Evolutionary conservation across 2,113 vertebrate species (phyloP).

Genomic region (Zosterops pallidus): DNA sequence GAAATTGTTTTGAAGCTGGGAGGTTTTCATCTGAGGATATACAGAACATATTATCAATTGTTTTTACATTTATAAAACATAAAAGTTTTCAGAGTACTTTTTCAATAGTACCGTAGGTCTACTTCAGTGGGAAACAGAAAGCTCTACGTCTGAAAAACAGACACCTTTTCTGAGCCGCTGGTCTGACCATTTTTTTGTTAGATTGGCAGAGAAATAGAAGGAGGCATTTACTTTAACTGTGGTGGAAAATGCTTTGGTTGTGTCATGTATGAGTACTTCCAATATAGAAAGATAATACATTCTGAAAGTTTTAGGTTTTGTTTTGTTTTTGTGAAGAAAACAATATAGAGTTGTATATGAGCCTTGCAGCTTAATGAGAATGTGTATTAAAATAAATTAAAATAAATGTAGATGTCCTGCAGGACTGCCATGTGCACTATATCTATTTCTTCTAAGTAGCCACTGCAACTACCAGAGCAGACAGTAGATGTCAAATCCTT

Average conservation of each 20-base stretch:
- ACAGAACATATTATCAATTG: background rate
- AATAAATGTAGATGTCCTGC: background rate
- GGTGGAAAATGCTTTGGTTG: background rate
- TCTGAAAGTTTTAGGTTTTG: background rate
- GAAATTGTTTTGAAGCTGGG: background rate
- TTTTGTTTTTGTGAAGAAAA: background rate
- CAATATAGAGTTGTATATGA: background rate
- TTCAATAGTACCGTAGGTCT: background rate
- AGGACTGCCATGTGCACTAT: background rate
- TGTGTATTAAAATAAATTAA: background rate
- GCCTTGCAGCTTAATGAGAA: background rate
- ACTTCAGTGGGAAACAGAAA: background rate
- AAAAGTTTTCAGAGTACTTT: background rate
- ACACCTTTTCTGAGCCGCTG: background rate
- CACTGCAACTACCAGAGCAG: background rate
- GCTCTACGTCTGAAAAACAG: background rate
- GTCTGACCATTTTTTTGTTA: background rate
- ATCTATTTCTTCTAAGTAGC: background rate
- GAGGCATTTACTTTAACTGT: background rate
- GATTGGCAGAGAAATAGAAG: background rate
- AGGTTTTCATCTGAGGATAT: background rate
- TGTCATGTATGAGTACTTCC: background rate
- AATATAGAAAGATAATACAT: background rate
- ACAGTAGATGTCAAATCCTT: conserved; percentile 49
- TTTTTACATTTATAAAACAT: background rate